Percentiles rank a stretch among this genome's conserved stretches.
These are phyloP conservation scores for Pseudoips prasinana DNA, from an alignment of 2,888 invertebrate species.

Conservation along the genomic window DNA sequence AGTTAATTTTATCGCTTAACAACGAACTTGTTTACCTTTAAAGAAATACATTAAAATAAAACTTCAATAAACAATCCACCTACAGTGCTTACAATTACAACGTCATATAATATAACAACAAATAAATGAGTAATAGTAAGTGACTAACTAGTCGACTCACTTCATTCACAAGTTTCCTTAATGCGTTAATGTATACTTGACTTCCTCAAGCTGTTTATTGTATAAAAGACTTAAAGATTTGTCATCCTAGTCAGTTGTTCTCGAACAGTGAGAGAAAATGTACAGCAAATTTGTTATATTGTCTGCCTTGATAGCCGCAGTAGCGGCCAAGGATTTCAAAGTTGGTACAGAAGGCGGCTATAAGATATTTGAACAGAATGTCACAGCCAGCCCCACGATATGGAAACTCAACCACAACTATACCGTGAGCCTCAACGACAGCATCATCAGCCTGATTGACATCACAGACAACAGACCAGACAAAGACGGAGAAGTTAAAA, in stretches of 20 bases:
- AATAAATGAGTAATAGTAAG: slow-evolving; percentile 42
- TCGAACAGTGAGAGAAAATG: slow-evolving; percentile 42
- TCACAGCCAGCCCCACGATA: slow-evolving; percentile 59
- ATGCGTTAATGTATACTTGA: too few species aligned
- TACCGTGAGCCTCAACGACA: slow-evolving; percentile 49
- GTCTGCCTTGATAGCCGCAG: slow-evolving; percentile 41
- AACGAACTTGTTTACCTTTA: too few species aligned
- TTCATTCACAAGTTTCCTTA: slow-evolving; percentile 58
- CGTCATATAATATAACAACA: too few species aligned
- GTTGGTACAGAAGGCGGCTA: slow-evolving; percentile 48
- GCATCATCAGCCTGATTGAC: slow-evolving; percentile 54
- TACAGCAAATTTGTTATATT: slow-evolving; percentile 33
- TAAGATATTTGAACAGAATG: slow-evolving; percentile 54
- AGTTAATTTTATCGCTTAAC: too few species aligned
- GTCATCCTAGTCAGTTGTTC: slow-evolving; percentile 39
- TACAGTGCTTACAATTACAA: too few species aligned
- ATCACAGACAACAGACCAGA: slow-evolving; percentile 59
- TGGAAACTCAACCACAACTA: slow-evolving; percentile 57
- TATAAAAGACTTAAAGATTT: slow-evolving; percentile 51
- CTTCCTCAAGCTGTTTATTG: slow-evolving; percentile 36
- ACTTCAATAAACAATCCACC: too few species aligned
- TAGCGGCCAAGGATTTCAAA: slow-evolving; percentile 46
- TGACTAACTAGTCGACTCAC: slow-evolving; percentile 44
- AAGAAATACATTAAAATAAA: too few species aligned
- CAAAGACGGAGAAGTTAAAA: slow-evolving; percentile 62